Percentiles rank a stretch among this genome's conserved stretches.
These are phyloP conservation scores for Phthorimaea operculella DNA, from an alignment of 1,140 invertebrate genomes.

Conservation along the genomic window DNA sequence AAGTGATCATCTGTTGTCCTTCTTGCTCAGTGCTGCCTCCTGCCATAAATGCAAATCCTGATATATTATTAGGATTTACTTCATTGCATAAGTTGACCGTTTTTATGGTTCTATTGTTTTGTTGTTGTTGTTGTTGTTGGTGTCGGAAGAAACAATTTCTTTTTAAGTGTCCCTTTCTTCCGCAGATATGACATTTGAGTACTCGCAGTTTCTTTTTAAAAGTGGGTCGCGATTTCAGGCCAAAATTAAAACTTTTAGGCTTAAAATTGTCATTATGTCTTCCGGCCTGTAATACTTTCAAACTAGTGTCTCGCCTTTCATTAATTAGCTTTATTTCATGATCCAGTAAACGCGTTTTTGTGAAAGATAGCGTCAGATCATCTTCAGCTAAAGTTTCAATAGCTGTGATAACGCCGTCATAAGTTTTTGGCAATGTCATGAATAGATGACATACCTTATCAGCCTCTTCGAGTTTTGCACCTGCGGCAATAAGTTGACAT, in stretches of 20 bases:
- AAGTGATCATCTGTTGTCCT: background rate
- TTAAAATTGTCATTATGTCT: too few species aligned
- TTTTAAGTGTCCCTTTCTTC: conserved; percentile 24
- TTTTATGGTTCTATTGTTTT: conserved; percentile 8
- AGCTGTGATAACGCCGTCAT: conserved; percentile 8
- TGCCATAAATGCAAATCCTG: conserved; percentile 7
- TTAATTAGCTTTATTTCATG: conserved; percentile 29
- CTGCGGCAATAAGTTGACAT: too few species aligned
- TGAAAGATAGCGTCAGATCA: conserved; percentile 31
- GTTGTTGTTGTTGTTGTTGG: conserved; percentile 2
- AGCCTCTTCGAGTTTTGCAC: too few species aligned
- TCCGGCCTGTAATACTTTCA: too few species aligned
- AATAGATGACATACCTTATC: too few species aligned
- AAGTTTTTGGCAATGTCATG: too few species aligned
- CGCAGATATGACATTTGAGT: conserved; percentile 28
- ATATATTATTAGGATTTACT: background rate
- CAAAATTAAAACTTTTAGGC: too few species aligned
- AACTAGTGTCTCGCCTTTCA: conserved; percentile 20
- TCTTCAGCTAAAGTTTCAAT: conserved; percentile 37
- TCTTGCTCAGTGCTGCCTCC: background rate
- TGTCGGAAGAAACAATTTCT: conserved; percentile 20
- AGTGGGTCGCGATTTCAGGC: too few species aligned
- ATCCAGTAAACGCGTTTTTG: conserved; percentile 32
- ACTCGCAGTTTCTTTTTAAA: too few species aligned
- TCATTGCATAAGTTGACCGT: conserved; percentile 1